Base-by-base conservation (phyloP, 2,888 invertebrate species). In the Epinotia nisella region DNA sequence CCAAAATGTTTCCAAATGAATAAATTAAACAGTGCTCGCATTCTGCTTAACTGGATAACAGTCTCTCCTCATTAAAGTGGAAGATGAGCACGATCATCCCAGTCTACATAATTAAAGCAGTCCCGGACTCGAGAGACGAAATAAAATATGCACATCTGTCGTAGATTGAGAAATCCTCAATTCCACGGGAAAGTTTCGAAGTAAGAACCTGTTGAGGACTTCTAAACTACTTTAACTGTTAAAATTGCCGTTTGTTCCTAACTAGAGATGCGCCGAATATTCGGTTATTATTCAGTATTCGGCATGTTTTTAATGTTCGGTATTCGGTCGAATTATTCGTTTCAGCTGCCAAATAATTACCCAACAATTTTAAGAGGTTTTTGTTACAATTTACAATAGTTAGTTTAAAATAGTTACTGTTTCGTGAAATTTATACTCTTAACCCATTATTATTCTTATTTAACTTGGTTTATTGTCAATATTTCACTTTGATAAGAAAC, bases 91-190 rank as follows among this genome's bases (percentile, higher is more conserved):
- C 75, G 66, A 70, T 74, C 70, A 74, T 77, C 68, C 60, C 49
- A n/a, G 39, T 71, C 66, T 90, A 79, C 87, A 90, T 90, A 87
- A 90, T 90, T 90, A 87, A 35, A 90, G 83, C 81, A 83, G 82
- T 79, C 79, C 76, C 75, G 78, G 62, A 70, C 66, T 66, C 53
- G 19, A 73, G 76, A 75, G 75, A 74, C 75, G 75, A 82, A 83
- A 92, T 91, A 85, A 91, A 91, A 90, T 90, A 92, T 92, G 90
- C 87, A 90, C 86, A 85, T 84, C 73, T 69, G 73, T 62, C 81
- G 76, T 77, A 85, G 82, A 87, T 85, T 82, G 82, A 76, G 82
- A 84, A 82, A 85, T 81, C 77, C 77, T 53, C 81, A 77, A 82
- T 83, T 81, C 78, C 75, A 76, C 71, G 76, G 70, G 75, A 80